Base-by-base conservation (phyloP, 2,888 invertebrate species). In the Catocala sponsa region DNA sequence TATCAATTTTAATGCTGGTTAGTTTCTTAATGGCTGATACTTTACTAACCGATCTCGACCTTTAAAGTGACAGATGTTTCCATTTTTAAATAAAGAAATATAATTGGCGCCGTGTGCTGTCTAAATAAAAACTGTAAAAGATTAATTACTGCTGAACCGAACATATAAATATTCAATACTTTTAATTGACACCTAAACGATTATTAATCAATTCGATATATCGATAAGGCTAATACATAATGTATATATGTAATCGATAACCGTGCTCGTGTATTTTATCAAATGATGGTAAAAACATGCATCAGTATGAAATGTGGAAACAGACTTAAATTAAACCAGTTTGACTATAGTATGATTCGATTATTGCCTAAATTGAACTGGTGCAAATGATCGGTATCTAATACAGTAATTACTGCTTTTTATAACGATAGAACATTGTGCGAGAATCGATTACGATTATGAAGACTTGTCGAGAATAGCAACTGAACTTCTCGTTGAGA, bases 211-310 rank as follows among this genome's bases (percentile, higher is more conserved):
- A 70, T 70, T 73, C 52, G 54, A 47, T 11, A 46, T 50, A 61
- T 59, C 35, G 70, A 70, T 65, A 63, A 69, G 43, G 6, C 38
- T 70, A 55, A 65, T 74, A 63, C 59, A 59, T 63, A 54, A 61
- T 57, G 50, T 49, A 63, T n/a, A 63, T n/a, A 62, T 11, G 46
- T 50, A 59, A 71, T 58, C 65, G 63, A 63, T 63, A 70, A 48
- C 43, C 61, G 51, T 55, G 38, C 52, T 70, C 60, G 58, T 49
- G 62, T 65, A 52, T 54, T 54, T 33, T 44, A 44, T 59, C 56
- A 50, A 64, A 70, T 48, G 54, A 58, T 63, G 33, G 63, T 63
- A 65, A 74, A 63, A 74, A 70, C 55, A 10, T 52, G 59, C 47
- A 57, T 55, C 57, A 48, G 61, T 60, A 35, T 60, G 64, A 70